Conservation (phyloP, 2,113 vertebrate genomes). For the Brachyhypopomus occidentalis region DNA sequence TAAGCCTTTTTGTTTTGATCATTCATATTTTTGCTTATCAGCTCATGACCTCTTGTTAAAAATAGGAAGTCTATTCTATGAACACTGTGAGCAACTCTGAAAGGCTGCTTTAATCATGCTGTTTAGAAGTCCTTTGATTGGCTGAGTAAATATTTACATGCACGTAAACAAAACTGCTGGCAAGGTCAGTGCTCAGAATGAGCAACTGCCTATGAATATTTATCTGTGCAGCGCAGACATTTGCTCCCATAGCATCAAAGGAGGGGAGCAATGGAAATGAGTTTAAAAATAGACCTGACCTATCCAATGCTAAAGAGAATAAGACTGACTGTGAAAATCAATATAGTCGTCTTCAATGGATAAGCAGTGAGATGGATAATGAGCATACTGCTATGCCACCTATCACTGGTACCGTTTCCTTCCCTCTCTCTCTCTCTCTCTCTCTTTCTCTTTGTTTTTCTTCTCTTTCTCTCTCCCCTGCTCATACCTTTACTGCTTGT, state of each 20-base stretch:
- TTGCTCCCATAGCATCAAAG: background rate
- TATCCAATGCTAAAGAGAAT: background rate
- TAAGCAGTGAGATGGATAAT: background rate
- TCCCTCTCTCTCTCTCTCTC: background rate
- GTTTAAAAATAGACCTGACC: slow-evolving; percentile 27
- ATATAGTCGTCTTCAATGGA: background rate
- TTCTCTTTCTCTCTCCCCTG: background rate
- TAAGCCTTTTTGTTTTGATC: background rate
- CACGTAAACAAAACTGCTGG: background rate
- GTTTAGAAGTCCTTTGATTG: slow-evolving; percentile 1
- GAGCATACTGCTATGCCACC: background rate
- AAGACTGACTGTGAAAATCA: slow-evolving; percentile 2
- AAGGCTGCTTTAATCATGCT: background rate
- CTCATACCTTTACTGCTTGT: background rate
- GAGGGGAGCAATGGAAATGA: background rate
- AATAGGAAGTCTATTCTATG: background rate
- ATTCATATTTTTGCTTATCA: background rate
- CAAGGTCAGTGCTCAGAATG: background rate
- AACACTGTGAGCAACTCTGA: slow-evolving; percentile 2
- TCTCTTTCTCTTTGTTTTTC: background rate
- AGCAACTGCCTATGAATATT: slow-evolving; percentile 3
- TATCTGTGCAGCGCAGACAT: background rate
- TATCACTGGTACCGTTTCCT: background rate
- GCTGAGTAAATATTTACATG: slow-evolving; percentile 24
- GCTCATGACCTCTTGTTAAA: background rate